phyloP scores from a whole-genome alignment of 2,797 vertebrate species.

The Muscicapa striata region DNA sequence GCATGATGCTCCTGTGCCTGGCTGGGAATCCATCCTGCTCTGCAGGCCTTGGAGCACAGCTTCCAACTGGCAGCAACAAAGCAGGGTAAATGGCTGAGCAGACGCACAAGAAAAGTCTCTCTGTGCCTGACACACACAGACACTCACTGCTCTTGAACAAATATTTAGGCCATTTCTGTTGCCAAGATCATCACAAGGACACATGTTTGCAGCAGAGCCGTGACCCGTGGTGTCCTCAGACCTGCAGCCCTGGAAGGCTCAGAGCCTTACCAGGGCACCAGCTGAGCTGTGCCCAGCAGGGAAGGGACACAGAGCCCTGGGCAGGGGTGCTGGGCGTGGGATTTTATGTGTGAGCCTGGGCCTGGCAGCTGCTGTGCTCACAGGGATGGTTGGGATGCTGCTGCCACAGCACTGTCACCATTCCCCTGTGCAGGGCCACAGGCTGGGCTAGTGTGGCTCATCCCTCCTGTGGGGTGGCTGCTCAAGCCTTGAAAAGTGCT shows the following conservation, averaged over 20 bases:
- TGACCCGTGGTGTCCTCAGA: neutral
- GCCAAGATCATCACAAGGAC: conserved; percentile 43
- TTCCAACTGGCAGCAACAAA: conserved; percentile 58
- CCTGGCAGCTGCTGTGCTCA: accelerated
- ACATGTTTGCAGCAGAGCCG: neutral
- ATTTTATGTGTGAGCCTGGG: neutral
- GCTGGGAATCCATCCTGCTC: neutral
- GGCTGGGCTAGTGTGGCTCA: neutral
- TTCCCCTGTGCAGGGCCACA: accelerated
- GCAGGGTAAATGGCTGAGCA: conserved; percentile 21
- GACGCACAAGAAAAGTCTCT: conserved; percentile 32
- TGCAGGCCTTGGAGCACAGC: neutral
- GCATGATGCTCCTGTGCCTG: neutral
- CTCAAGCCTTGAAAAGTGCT: accelerated
- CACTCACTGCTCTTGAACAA: conserved; percentile 20
- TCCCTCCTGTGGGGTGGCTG: accelerated
- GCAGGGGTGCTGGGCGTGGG: accelerated
- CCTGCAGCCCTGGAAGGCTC: neutral
- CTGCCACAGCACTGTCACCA: accelerated
- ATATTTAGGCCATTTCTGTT: conserved; percentile 28
- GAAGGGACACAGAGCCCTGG: accelerated
- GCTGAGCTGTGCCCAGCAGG: accelerated
- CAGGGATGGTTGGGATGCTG: accelerated
- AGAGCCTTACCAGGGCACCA: neutral
- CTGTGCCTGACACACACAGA: conserved; percentile 51